Base-by-base conservation (phyloP, 35 echinoderm and acorn worm species). In the Holothuria glaberrima region DNA sequence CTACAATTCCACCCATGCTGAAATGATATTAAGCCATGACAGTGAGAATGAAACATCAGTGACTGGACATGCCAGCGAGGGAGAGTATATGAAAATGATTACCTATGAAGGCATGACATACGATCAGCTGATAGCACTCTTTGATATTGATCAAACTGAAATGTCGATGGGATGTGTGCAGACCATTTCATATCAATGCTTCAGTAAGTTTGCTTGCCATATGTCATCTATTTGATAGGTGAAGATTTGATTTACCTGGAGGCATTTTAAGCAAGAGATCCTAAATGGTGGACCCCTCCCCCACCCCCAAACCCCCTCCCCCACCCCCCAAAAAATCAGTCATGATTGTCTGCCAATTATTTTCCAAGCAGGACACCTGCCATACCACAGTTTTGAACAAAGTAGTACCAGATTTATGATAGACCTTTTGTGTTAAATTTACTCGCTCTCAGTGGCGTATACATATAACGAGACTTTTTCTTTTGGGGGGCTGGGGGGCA, bases 1-100 rank as follows among this genome's bases (percentile, higher is more conserved):
- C 57, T 93, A 82, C 79, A 93, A 93, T 75, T 85, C 87, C 35
- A 90, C 92, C 9, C 92, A 93, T 41, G 86, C 92, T 24, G n/a
- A 72, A 34, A 83, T 89, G 74, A 70, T 90, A 14, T 28, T 90
- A 31, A 87, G 57, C 22, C 92, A 93, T 54, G 92, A 93, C 75
- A 88, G 67, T 5, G 92, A 90, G 62, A 75, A 59, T 54, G 72
- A 44, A 19, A 89, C 75, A 6, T 79, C 81, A 34, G 92, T 93
- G 54, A 87, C 72, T 13, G 92, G 54, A 14, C 48, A 68, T 25
- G 20, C 60, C 0, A 36, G 74, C 4, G 87, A 71, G 22, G 87
- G 87, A 18, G 74, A 81, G 20, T 93, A 83, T 78, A 45, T 90
- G 46, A 82, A 84, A 65, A 82, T 82, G 66, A 54, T 93, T 52